Evolutionary conservation across 1,140 invertebrate genomes (phyloP).

Genomic region (Mactra quadrangularis): DNA sequence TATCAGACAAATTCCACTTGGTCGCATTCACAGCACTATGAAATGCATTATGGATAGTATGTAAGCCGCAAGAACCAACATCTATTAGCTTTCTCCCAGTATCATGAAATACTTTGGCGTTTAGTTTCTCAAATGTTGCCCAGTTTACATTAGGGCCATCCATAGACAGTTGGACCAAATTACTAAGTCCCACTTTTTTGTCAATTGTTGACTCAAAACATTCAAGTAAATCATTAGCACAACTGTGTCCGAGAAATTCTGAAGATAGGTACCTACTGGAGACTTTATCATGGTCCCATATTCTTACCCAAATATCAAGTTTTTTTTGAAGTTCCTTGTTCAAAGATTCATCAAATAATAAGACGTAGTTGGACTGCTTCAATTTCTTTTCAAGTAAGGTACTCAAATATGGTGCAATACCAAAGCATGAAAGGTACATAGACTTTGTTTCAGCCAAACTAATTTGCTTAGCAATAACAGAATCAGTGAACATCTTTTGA

Average conservation of each 20-base stretch:
- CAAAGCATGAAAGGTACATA: slow-evolving; percentile 40
- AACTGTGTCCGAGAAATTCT: slow-evolving; percentile 62
- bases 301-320: slow-evolving; percentile 64
- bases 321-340: slow-evolving; percentile 62
- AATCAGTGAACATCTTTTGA: slow-evolving; percentile 12
- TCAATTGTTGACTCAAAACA: slow-evolving; percentile 55
- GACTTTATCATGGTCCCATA: slow-evolving; percentile 60
- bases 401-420: slow-evolving; percentile 24
- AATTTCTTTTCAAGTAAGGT: slow-evolving; percentile 4
- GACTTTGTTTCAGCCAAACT: slow-evolving; percentile 31
- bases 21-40: slow-evolving; percentile 32
- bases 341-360: slow-evolving; percentile 67
- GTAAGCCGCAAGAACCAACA: slow-evolving; percentile 65
- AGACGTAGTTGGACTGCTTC: slow-evolving; percentile 21
- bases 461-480: slow-evolving; percentile 11
- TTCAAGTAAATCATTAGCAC: slow-evolving; percentile 64
- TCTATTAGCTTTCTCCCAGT: slow-evolving; percentile 37
- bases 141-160: slow-evolving; percentile 75
- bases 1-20: slow-evolving; percentile 28
- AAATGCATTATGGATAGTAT: slow-evolving; percentile 60
- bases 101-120: slow-evolving; percentile 47
- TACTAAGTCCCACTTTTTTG: slow-evolving; percentile 46
- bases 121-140: slow-evolving; percentile 59
- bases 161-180: slow-evolving; percentile 70
- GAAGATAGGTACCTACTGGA: slow-evolving; percentile 60